Base-by-base conservation (phyloP, 2,888 invertebrate species). In the Ditula angustiorana region DNA sequence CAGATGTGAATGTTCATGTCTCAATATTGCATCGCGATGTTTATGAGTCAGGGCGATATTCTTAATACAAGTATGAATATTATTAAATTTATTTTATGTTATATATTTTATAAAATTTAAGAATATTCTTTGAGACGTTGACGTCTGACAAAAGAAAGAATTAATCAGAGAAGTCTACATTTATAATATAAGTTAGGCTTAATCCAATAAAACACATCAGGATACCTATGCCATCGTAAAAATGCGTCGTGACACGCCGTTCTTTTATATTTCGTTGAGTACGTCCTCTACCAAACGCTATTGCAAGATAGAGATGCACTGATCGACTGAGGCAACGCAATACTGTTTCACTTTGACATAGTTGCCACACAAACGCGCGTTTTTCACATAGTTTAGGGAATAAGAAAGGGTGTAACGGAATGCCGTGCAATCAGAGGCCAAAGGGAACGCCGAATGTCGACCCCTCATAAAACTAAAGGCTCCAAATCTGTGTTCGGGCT, bases 391-490 rank as follows among this genome's bases (percentile, higher is more conserved):
- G 11, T 52, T 23, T 11, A n/a, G 21, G 13, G 53, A 46, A 61
- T 53, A 44, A 41, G 37, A 50, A 50, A 37, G 37, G 56, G 44
- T 30, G 19, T 7, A 21, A 33, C 1, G n/a, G 44, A 41, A 56
- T 53, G 21, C 33, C 50, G 28, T 24, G 53, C 55, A 47, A 66
- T 53, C 49, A 59, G 50, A 57, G 8, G 67, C 58, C 73, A 71
- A 74, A 66, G 62, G 68, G 68, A 67, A 68, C 61, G 68, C 69
- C 70, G 67, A 72, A 72, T 73, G 70, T 69, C 72, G 69, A 64
- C 69, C 76, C 71, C 73, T 74, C 73, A 76, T 77, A 76, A 77
- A 75, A 73, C 69, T 73, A 61, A 67, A 69, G 68, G 72, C 62
- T 71, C 70, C 63, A 57, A 57, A 30, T 57, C 56, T 67, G 66